A percentile compares a stretch with the other conserved stretches of the same genome.
phyloP scores from a whole-genome alignment of 2,113 vertebrate species.

The Xiphorhynchus elegans region DNA sequence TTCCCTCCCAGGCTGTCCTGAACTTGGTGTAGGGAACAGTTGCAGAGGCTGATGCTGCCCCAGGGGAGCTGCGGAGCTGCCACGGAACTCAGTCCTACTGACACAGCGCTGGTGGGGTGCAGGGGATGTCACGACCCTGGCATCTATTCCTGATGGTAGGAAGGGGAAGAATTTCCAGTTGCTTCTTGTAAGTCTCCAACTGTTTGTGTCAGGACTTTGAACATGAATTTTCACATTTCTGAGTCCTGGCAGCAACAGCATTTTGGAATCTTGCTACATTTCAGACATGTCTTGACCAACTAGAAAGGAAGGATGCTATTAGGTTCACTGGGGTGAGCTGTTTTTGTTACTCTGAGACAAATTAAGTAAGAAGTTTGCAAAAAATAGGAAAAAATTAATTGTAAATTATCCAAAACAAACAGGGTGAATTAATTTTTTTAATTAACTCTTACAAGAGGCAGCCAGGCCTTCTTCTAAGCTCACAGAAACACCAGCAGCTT shows the following conservation, averaged over 20 bases:
- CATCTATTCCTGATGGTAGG: not conserved
- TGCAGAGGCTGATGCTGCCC: not conserved
- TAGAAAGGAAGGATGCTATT: not conserved
- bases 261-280: not conserved
- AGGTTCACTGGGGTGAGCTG: not conserved
- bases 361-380: not conserved
- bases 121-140: not conserved
- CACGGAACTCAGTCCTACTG: not conserved
- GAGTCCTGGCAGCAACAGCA: accelerated
- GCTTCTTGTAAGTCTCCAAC: not conserved
- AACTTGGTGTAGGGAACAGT: accelerated
- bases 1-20: not conserved
- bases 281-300: not conserved
- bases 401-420: not conserved
- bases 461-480: not conserved
- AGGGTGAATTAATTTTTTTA: not conserved
- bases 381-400: not conserved
- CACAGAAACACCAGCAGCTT: not conserved
- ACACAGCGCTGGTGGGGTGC: not conserved
- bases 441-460: not conserved
- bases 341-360: not conserved
- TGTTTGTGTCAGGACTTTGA: not conserved
- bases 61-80: not conserved
- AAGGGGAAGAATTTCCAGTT: not conserved
- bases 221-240: not conserved